Evolutionary conservation across 2,797 vertebrate genomes (phyloP).

Genomic region (Chelmon rostratus): DNA sequence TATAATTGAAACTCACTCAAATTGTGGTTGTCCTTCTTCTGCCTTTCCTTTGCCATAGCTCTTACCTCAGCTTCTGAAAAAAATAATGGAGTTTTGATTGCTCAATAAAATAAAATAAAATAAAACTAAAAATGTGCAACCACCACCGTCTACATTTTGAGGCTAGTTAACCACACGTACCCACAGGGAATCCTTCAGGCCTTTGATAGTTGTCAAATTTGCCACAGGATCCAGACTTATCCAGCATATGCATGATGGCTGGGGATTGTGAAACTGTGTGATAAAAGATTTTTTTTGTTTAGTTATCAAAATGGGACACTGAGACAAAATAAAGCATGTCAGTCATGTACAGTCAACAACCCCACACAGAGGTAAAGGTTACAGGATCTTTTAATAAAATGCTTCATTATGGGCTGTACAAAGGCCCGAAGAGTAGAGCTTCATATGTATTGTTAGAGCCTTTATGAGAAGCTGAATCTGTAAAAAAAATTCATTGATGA

Average conservation of each 20-base stretch:
- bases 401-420: constrained; percentile 14
- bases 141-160: background rate
- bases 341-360: background rate
- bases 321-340: constrained; percentile 2
- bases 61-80: constrained; percentile 91
- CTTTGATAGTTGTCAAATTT: constrained; percentile 87
- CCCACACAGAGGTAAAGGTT: background rate
- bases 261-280: constrained; percentile 83
- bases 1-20: constrained; percentile 89
- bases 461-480: constrained; percentile 10
- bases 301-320: constrained; percentile 22
- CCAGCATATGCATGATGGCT: constrained; percentile 89
- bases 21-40: constrained; percentile 99
- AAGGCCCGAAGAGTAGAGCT: constrained; percentile 43
- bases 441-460: background rate
- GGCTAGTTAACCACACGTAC: constrained; percentile 73
- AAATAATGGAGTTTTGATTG: background rate
- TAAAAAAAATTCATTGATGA: background rate
- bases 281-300: constrained; percentile 36
- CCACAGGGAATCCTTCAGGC: constrained; percentile 88
- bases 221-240: constrained; percentile 87
- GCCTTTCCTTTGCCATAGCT: constrained; percentile 95
- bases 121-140: background rate
- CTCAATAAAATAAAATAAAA: constrained; percentile 8
- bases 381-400: constrained; percentile 12